Percentiles rank a stretch among this genome's conserved stretches.
Conservation (phyloP, 2,888 invertebrate genomes). For the Luffia ferchaultella region DNA sequence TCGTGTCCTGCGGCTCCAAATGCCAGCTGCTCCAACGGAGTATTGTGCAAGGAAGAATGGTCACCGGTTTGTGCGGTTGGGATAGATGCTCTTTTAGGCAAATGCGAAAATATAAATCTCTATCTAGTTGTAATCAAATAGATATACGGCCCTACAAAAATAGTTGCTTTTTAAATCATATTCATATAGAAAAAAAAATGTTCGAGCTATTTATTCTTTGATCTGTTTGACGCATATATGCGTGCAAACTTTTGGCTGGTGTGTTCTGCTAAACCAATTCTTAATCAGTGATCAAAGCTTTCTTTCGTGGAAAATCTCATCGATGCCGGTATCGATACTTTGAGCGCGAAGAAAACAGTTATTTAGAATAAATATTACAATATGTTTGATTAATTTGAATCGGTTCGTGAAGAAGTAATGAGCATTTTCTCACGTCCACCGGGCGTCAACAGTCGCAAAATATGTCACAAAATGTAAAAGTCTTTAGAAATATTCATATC, state of each 20-base stretch:
- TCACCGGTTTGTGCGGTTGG: constrained; percentile 34
- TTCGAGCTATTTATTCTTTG: not conserved
- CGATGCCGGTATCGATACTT: constrained; percentile 1
- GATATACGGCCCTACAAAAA: constrained; percentile 63
- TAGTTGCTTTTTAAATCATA: constrained; percentile 55
- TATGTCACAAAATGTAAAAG: constrained; percentile 29
- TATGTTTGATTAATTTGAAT: constrained; percentile 32
- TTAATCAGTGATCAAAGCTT: too few relatives aligned
- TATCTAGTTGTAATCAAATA: constrained; percentile 59
- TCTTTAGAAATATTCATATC: constrained; percentile 30
- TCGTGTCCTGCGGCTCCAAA: not conserved
- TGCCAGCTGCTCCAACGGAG: not conserved
- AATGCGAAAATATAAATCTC: constrained; percentile 59
- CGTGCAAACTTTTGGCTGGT: too few relatives aligned
- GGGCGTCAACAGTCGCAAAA: constrained; percentile 25
- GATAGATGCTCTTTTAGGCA: constrained; percentile 32
- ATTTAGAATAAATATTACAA: constrained; percentile 22
- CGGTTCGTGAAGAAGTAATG: constrained; percentile 41
- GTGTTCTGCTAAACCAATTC: too few relatives aligned
- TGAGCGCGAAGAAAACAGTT: constrained; percentile 6
- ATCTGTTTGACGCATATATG: too few relatives aligned
- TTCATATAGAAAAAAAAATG: constrained; percentile 13
- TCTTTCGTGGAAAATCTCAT: not conserved
- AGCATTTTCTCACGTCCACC: constrained; percentile 26
- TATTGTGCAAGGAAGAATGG: too few relatives aligned